Conservation (phyloP, 2,797 vertebrate species). For the Sparidentex hasta region DNA sequence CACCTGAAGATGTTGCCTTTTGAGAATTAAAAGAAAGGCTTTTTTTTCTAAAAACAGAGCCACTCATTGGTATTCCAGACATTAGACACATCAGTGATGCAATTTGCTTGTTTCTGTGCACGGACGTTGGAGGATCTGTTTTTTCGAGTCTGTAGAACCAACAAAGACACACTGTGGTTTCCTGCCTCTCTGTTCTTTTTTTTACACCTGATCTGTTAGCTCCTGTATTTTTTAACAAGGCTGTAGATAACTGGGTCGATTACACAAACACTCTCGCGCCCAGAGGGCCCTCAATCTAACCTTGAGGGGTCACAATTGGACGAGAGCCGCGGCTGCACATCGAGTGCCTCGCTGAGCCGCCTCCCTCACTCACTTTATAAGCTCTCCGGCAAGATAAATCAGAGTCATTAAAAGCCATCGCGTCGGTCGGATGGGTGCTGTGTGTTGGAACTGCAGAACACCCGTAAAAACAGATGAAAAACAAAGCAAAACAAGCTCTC, state of each 20-base stretch:
- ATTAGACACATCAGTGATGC: conserved; percentile 35
- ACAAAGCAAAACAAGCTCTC: neutral
- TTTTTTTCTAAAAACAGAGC: neutral
- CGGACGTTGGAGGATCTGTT: conserved; percentile 4
- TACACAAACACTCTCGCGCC: conserved; percentile 1
- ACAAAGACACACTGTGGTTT: neutral
- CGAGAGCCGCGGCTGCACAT: conserved; percentile 21
- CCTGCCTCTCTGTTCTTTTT: neutral
- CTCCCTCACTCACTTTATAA: conserved; percentile 33
- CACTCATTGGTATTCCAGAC: conserved; percentile 29
- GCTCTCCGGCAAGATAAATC: conserved; percentile 31
- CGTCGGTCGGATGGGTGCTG: conserved; percentile 6
- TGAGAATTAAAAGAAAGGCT: conserved; percentile 18
- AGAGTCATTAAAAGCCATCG: conserved; percentile 37
- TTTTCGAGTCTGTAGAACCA: neutral
- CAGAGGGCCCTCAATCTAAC: conserved; percentile 46
- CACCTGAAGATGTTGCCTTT: conserved; percentile 20
- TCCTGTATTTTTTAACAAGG: conserved; percentile 25
- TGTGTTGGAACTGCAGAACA: conserved; percentile 1
- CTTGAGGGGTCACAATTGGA: conserved; percentile 45
- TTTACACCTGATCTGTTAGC: conserved; percentile 4
- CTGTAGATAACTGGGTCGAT: conserved; percentile 45
- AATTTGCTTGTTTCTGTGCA: conserved; percentile 11
- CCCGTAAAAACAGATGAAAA: neutral
- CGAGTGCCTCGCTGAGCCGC: conserved; percentile 36